phyloP scores from a whole-genome alignment of 2,113 vertebrate genomes.

The Colistium nudipinnis region DNA sequence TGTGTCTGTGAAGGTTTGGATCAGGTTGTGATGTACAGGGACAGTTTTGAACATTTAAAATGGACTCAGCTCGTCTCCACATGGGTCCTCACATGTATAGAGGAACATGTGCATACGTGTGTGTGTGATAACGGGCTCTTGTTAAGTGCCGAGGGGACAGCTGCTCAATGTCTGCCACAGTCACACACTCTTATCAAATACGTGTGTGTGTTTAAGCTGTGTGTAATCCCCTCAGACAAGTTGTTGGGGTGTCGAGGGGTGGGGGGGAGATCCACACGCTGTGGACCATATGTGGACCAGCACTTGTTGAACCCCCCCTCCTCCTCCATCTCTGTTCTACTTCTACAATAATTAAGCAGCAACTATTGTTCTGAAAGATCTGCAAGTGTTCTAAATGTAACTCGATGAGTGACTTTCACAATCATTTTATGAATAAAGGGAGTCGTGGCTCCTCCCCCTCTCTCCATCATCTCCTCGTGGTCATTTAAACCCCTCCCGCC shows the following conservation, averaged over 20 bases:
- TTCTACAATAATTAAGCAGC: no score
- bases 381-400: no score
- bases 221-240: conserved; percentile 42
- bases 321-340: neutral
- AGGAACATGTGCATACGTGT: neutral
- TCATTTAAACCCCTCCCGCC: neutral
- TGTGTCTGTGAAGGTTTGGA: neutral
- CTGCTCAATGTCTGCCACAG: conserved; percentile 72
- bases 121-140: conserved; percentile 45
- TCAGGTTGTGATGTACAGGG: neutral
- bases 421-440: no score
- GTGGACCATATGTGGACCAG: conserved; percentile 41
- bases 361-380: no score
- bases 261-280: conserved; percentile 21
- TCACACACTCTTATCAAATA: conserved; percentile 64
- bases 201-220: conserved; percentile 37
- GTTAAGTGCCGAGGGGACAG: conserved; percentile 64
- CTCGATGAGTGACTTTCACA: no score
- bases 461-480: neutral
- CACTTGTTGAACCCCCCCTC: conserved; percentile 10
- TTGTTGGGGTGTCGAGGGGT: conserved; percentile 15
- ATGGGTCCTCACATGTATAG: neutral
- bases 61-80: neutral
- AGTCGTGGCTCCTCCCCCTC: neutral
- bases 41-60: neutral